Evolutionary conservation across 1,140 invertebrate species (phyloP).

Genomic region (Zophobas morio): DNA sequence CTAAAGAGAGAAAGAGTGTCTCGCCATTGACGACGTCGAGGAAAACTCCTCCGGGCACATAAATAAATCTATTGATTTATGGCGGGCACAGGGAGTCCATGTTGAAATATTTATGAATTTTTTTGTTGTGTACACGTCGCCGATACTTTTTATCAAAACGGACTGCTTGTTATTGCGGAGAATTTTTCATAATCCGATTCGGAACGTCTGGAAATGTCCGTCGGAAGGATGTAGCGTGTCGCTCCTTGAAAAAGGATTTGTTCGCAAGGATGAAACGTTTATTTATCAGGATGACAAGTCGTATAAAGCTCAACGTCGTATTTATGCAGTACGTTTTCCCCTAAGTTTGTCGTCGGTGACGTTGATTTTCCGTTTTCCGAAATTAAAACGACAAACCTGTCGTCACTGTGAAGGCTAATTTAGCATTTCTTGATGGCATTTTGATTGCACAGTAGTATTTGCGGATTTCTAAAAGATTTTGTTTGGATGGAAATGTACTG

Average conservation of each 20-base stretch:
- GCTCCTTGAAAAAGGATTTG: slow-evolving; percentile 23
- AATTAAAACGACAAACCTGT: slow-evolving; percentile 14
- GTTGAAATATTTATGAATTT: slow-evolving; percentile 25
- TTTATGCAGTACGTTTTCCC: slow-evolving; percentile 21
- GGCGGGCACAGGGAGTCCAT: background rate
- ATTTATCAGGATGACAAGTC: slow-evolving; percentile 30
- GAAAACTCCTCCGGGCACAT: slow-evolving; percentile 23
- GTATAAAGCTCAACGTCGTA: slow-evolving; percentile 15
- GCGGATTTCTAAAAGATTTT: background rate
- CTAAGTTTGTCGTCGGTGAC: background rate
- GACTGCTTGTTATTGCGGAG: slow-evolving; percentile 11
- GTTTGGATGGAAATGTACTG: background rate
- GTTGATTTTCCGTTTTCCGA: slow-evolving; percentile 6
- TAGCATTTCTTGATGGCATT: slow-evolving; percentile 2
- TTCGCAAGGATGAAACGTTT: slow-evolving; percentile 10
- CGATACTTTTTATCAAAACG: slow-evolving; percentile 21
- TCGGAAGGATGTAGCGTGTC: slow-evolving; percentile 27
- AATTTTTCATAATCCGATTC: slow-evolving; percentile 21
- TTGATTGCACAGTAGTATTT: slow-evolving; percentile 1
- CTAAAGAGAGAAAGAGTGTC: slow-evolving; percentile 41
- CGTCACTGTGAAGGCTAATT: slow-evolving; percentile 5
- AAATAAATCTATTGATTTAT: slow-evolving; percentile 35
- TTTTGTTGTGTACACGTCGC: slow-evolving; percentile 28
- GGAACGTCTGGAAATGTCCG: slow-evolving; percentile 26
- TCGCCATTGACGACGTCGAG: slow-evolving; percentile 6